These are phyloP conservation scores for Callinectes sapidus DNA, from an alignment of 2,888 invertebrate species.

Conservation along the genomic window DNA sequence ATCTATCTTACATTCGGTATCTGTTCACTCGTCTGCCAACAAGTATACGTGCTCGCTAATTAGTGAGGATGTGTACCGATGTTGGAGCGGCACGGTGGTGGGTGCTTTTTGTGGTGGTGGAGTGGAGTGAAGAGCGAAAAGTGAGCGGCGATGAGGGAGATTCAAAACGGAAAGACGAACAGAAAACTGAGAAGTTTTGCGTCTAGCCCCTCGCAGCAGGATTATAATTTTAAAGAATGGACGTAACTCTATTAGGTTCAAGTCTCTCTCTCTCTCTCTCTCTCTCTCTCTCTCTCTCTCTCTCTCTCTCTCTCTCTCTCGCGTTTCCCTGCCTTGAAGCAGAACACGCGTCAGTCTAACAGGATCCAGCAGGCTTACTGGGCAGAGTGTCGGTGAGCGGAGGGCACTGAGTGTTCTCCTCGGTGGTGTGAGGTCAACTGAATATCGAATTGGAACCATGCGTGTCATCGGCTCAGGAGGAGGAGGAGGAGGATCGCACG, in stretches of 20 bases:
- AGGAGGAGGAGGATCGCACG: background rate
- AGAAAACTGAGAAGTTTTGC: background rate
- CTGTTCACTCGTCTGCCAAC: background rate
- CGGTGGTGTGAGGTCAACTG: background rate
- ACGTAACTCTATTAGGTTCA: background rate
- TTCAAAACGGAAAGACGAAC: background rate
- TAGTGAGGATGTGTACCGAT: background rate
- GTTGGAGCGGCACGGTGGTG: background rate
- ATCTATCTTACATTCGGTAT: background rate
- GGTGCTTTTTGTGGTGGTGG: background rate
- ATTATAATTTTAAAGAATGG: slow-evolving; percentile 21
- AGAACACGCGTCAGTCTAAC: background rate
- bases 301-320: slow-evolving; percentile 42
- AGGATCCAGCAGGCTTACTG: background rate
- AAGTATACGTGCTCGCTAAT: background rate
- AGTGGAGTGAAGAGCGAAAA: background rate
- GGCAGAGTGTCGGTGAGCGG: background rate
- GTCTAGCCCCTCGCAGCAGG: background rate
- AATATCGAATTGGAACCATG: background rate
- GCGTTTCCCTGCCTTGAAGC: background rate
- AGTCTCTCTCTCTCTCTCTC: slow-evolving; percentile 29
- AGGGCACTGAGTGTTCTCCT: background rate
- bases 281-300: slow-evolving; percentile 33
- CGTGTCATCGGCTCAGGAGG: background rate
- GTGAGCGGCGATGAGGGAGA: background rate